Conservation (phyloP, 2,888 invertebrate species). For the Sinopyrophorus schimmeli region DNA sequence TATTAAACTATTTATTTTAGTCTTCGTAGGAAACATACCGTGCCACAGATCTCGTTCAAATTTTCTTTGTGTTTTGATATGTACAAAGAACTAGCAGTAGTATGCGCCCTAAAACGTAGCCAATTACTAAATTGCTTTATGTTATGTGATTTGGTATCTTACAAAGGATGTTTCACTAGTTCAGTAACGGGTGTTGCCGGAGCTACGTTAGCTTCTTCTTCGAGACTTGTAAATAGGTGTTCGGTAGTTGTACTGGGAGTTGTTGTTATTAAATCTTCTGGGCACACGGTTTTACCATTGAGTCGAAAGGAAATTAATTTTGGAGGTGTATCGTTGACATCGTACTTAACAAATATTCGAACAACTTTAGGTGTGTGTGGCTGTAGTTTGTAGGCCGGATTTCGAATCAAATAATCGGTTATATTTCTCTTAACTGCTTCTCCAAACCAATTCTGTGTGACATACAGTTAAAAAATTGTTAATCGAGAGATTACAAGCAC, state of each 20-base stretch:
- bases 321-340: constrained; percentile 55
- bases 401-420: constrained; percentile 59
- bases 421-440: constrained; percentile 60
- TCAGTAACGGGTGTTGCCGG: not conserved
- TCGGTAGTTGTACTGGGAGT: constrained; percentile 1
- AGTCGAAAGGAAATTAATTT: constrained; percentile 58
- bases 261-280: constrained; percentile 42
- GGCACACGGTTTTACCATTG: constrained; percentile 65
- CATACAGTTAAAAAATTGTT: constrained; percentile 5
- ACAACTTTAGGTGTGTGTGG: constrained; percentile 62
- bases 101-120: not conserved
- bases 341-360: constrained; percentile 65
- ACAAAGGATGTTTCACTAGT: not conserved
- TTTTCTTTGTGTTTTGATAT: constrained; percentile 2
- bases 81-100: not conserved
- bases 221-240: constrained; percentile 26
- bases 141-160: not conserved
- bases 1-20: not conserved
- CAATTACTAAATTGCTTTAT: not conserved
- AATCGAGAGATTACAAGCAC: not conserved
- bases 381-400: constrained; percentile 60
- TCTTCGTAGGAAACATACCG: constrained; percentile 29
- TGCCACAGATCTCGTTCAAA: constrained; percentile 42
- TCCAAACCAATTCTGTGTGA: constrained; percentile 61
- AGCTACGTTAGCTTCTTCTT: constrained; percentile 39